Evolutionary conservation across 2,797 vertebrate genomes (phyloP).

Genomic region (Ciconia nigra): DNA sequence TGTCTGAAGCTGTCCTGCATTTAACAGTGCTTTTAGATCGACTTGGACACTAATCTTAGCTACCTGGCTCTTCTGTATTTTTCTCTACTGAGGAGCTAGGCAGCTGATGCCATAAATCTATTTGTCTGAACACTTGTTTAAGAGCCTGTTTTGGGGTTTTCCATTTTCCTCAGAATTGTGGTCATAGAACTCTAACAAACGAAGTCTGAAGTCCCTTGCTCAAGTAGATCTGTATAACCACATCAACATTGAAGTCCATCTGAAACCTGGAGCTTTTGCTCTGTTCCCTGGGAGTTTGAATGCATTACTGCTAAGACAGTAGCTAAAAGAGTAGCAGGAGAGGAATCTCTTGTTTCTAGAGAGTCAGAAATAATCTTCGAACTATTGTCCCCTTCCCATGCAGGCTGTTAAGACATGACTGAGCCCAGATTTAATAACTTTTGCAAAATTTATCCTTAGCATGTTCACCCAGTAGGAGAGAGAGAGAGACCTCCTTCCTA

Average conservation of each 20-base stretch:
- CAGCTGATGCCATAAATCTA: neutral
- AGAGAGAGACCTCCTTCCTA: slow-evolving; percentile 6
- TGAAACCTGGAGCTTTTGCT: neutral
- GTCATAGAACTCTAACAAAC: neutral
- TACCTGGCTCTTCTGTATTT: neutral
- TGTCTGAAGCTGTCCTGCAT: neutral
- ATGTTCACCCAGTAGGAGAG: slow-evolving; percentile 2
- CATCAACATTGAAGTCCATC: neutral
- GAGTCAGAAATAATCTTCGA: neutral
- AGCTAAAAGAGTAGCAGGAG: neutral
- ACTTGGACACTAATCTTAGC: neutral
- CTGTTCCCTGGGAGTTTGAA: neutral
- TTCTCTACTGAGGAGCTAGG: neutral
- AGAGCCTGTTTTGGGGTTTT: neutral
- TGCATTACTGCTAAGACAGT: neutral
- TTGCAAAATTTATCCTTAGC: neutral
- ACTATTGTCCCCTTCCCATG: neutral
- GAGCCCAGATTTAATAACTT: neutral
- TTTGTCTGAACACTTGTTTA: neutral
- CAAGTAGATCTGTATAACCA: fast-evolving
- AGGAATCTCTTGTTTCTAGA: neutral
- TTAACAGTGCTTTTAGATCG: neutral
- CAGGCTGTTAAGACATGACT: neutral
- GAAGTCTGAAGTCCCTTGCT: neutral
- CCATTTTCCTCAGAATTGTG: neutral